Evolutionary conservation across 1,140 invertebrate species (phyloP).

Genomic region (Thaumetopoea pityocampa): DNA sequence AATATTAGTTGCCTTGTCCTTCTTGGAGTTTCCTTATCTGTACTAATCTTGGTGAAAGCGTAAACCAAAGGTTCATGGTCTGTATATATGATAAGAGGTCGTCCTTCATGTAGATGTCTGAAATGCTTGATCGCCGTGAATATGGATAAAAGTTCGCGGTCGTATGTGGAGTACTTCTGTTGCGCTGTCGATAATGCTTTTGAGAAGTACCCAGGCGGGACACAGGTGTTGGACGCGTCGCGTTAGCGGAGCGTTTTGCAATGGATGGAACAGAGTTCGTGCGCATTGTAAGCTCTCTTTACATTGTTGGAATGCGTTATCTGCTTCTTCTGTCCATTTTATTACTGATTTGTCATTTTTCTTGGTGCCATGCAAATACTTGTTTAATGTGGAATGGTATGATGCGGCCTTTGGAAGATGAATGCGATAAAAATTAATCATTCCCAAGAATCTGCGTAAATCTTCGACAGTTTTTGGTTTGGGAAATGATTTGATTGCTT

Average conservation of each 20-base stretch:
- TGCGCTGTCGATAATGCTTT: background rate
- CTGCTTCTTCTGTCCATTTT: constrained; percentile 31
- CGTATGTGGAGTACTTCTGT: background rate
- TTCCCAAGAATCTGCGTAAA: constrained; percentile 39
- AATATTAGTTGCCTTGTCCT: background rate
- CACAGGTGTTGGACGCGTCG: background rate
- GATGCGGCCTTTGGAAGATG: constrained; percentile 25
- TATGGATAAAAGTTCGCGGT: too few relatives aligned
- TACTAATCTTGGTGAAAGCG: background rate
- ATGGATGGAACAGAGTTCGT: background rate
- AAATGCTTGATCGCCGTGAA: background rate
- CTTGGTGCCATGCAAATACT: constrained; percentile 29
- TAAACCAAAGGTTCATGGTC: background rate
- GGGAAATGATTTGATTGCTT: constrained; percentile 10
- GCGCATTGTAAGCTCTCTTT: background rate
- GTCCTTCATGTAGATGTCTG: background rate
- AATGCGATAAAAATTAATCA: constrained; percentile 36
- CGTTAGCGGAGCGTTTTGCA: background rate
- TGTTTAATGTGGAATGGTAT: constrained; percentile 25
- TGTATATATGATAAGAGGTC: background rate
- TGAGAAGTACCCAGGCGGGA: background rate
- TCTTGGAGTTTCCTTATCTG: background rate
- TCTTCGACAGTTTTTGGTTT: constrained; percentile 21
- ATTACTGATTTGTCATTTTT: constrained; percentile 25
- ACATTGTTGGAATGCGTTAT: constrained; percentile 40